Conservation (phyloP, 2,888 invertebrate species). For the Doris montereyensis region DNA sequence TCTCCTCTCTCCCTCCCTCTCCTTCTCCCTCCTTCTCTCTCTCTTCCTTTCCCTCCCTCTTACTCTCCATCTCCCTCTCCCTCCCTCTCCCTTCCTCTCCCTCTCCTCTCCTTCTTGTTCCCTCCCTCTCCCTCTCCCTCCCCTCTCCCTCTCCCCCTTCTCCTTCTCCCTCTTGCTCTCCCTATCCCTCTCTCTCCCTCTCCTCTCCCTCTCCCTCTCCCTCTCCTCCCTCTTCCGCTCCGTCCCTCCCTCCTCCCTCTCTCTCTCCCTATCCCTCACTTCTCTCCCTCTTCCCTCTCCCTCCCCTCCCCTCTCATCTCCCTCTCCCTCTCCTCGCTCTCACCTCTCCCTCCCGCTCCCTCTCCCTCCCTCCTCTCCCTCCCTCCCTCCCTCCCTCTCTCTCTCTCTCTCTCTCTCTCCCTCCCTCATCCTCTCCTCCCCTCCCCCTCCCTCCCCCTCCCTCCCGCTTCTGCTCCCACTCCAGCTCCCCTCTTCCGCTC, state of each 20-base stretch:
- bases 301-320: too few species aligned
- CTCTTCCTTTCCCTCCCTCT: constrained; percentile 22
- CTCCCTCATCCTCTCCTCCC: neutral
- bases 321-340: neutral
- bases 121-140: neutral
- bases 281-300: too few species aligned
- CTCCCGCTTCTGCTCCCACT: neutral
- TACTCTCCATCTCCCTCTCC: too few species aligned
- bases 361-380: neutral
- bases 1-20: neutral
- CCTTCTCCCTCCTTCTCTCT: constrained; percentile 18
- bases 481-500: neutral
- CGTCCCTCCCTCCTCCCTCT: too few species aligned
- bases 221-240: neutral
- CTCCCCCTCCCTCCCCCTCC: constrained; percentile 6
- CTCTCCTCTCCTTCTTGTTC: neutral
- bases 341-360: neutral
- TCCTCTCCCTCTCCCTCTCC: neutral
- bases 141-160: neutral
- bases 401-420: neutral
- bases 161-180: constrained; percentile 74
- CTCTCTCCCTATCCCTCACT: too few species aligned
- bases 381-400: neutral
- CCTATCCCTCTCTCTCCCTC: too few species aligned
- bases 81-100: constrained; percentile 9